phyloP scores from a whole-genome alignment of 2,797 vertebrate species.

The Tapirus indicus region DNA sequence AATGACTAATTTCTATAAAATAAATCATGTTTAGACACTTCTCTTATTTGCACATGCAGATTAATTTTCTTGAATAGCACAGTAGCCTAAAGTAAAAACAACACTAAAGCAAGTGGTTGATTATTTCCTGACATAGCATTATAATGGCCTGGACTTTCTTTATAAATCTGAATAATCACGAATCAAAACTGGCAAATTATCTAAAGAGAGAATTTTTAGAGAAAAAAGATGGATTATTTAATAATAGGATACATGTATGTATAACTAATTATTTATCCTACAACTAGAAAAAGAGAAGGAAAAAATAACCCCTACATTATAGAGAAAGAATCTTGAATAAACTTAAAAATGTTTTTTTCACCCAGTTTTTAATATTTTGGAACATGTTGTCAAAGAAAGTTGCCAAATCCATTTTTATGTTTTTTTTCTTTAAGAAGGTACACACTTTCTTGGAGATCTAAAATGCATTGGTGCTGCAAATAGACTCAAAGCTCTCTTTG shows the following conservation, averaged over 20 bases:
- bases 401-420: not conserved
- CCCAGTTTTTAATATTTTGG: slow-evolving; percentile 12
- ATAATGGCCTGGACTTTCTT: not conserved
- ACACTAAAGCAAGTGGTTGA: not conserved
- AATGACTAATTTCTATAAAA: slow-evolving; percentile 42
- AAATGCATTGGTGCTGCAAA: not conserved
- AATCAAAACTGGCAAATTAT: slow-evolving; percentile 33
- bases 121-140: not conserved
- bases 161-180: slow-evolving; percentile 39
- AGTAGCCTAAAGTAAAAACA: slow-evolving; percentile 41
- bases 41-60: slow-evolving; percentile 35
- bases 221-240: not conserved
- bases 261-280: not conserved
- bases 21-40: slow-evolving; percentile 17
- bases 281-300: not conserved
- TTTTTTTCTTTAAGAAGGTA: not conserved
- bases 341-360: slow-evolving; percentile 43
- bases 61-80: slow-evolving; percentile 43
- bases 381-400: slow-evolving; percentile 33
- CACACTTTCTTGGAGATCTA: slow-evolving; percentile 9
- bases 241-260: not conserved
- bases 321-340: not conserved
- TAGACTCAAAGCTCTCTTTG: slow-evolving; percentile 29
- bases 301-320: not conserved
- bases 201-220: not conserved